Conservation (phyloP, 1,140 invertebrate species). For the Heliconius hewitsoni region DNA sequence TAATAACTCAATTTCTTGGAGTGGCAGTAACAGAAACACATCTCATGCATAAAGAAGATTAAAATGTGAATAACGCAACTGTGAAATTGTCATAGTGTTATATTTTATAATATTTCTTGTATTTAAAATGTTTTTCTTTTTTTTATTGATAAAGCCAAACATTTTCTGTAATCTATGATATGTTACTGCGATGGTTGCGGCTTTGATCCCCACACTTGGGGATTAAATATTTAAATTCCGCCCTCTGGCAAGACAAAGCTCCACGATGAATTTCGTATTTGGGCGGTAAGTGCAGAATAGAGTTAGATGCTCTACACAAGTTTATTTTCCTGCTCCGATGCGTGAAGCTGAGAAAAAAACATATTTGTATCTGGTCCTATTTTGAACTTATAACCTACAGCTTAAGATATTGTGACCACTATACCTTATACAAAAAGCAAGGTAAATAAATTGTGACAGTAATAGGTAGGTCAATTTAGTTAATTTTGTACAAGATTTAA, state of each 20-base stretch:
- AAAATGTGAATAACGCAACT: slow-evolving; percentile 2
- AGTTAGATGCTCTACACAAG: too few relatives aligned
- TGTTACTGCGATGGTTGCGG: too few relatives aligned
- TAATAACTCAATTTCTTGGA: background rate
- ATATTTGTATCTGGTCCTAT: background rate
- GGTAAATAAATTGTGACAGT: too few relatives aligned
- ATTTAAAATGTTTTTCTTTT: background rate
- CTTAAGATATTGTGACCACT: background rate
- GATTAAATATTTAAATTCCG: too few relatives aligned
- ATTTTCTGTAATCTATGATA: background rate
- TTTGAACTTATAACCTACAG: background rate
- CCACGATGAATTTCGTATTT: too few relatives aligned
- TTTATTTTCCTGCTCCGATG: too few relatives aligned
- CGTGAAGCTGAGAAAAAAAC: too few relatives aligned
- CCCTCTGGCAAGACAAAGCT: too few relatives aligned
- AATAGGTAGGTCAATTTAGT: background rate
- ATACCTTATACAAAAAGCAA: too few relatives aligned
- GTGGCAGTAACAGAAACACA: slow-evolving; percentile 9
- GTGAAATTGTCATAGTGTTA: background rate
- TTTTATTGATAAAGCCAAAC: background rate
- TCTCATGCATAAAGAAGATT: slow-evolving; percentile 9
- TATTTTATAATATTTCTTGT: background rate
- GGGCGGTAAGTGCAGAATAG: too few relatives aligned
- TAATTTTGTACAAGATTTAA: background rate
- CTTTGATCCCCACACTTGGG: too few relatives aligned